Conservation (phyloP, 2,113 vertebrate species). For the Pithys albifrons region DNA sequence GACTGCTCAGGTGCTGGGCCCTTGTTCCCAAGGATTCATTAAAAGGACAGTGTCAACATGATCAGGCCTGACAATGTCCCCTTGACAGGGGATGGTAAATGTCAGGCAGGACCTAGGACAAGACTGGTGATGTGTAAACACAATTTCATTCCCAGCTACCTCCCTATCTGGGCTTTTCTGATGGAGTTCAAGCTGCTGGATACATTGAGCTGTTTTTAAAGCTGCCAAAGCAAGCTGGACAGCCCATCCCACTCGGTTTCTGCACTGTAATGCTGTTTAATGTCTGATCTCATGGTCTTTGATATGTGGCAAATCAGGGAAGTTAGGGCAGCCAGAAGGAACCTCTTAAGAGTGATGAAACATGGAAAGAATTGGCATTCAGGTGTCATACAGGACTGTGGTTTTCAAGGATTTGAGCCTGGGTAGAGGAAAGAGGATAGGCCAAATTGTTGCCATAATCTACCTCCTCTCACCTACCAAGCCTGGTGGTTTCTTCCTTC, state of each 20-base stretch:
- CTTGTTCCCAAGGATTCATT: slow-evolving; percentile 20
- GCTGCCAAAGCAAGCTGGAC: slow-evolving; percentile 4
- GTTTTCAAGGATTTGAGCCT: background rate
- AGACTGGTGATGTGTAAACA: slow-evolving; percentile 2
- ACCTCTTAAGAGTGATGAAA: background rate
- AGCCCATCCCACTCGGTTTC: background rate
- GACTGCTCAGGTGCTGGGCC: slow-evolving; percentile 35
- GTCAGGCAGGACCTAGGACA: background rate
- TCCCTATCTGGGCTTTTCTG: background rate
- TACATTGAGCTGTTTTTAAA: background rate
- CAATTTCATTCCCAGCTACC: background rate
- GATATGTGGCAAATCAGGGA: background rate
- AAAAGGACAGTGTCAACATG: background rate
- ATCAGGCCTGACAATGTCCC: background rate
- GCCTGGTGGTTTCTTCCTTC: background rate
- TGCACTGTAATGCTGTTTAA: background rate
- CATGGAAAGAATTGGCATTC: background rate
- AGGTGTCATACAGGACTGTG: background rate
- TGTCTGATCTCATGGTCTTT: background rate
- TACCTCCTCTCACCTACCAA: background rate
- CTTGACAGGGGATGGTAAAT: background rate
- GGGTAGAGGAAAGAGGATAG: background rate
- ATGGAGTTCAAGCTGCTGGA: background rate
- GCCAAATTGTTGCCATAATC: background rate
- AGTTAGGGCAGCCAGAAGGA: background rate